Percentiles rank a stretch among this genome's conserved stretches.
Evolutionary conservation across 2,797 vertebrate species (phyloP).

Genomic region (Halcyon chelicuti): DNA sequence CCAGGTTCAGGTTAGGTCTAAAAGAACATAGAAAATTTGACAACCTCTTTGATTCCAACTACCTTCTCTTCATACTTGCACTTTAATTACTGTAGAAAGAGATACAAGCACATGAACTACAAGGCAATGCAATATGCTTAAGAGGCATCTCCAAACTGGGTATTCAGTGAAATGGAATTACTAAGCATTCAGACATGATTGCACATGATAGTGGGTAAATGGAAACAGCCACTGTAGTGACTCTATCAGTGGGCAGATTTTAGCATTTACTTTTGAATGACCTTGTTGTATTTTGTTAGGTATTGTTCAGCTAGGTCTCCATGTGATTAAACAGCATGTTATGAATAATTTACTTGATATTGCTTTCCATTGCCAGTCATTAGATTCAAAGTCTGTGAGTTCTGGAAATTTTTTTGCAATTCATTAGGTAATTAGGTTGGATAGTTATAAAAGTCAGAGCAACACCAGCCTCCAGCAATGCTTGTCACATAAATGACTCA

Average conservation of each 20-base stretch:
- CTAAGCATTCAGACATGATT: background rate
- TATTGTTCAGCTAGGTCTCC: background rate
- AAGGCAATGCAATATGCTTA: background rate
- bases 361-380: background rate
- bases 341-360: background rate
- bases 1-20: background rate
- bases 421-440: slow-evolving; percentile 3
- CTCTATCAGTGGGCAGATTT: background rate
- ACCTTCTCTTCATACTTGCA: background rate
- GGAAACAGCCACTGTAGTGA: background rate
- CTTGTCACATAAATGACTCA: background rate
- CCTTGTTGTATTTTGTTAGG: background rate
- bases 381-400: background rate
- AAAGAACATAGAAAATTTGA: background rate
- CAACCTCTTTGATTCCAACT: background rate
- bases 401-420: background rate
- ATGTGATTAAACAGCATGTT: background rate
- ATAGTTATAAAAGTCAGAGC: background rate
- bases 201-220: background rate
- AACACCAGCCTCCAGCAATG: background rate
- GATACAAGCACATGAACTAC: background rate
- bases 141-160: background rate
- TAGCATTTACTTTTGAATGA: background rate
- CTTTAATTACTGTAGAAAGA: background rate
- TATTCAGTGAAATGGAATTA: background rate